A percentile compares a stretch with the other conserved stretches of the same genome.
Evolutionary conservation across 2,888 invertebrate genomes (phyloP).

Genomic region (Emmelina monodactyla): DNA sequence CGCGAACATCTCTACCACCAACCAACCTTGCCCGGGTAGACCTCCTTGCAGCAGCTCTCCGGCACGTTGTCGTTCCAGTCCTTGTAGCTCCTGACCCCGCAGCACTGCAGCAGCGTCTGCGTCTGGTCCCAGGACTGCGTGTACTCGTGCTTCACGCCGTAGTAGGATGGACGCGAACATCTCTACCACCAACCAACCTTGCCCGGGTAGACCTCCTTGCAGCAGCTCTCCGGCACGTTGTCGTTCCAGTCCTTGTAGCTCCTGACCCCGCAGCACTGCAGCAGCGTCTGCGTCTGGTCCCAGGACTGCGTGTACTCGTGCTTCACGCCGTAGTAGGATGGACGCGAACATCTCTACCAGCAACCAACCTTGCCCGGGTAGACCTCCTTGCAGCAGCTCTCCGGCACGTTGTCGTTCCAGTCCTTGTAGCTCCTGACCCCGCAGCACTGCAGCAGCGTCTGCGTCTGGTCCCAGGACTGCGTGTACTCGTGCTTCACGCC

Average conservation of each 20-base stretch:
- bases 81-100: conserved; percentile 78
- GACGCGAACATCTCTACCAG: conserved; percentile 83
- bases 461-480: conserved; percentile 88
- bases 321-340: conserved; percentile 75
- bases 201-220: conserved; percentile 69
- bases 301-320: conserved; percentile 80
- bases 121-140: conserved; percentile 89
- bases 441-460: conserved; percentile 84
- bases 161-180: conserved; percentile 80
- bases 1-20: conserved; percentile 82
- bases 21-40: conserved; percentile 66
- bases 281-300: conserved; percentile 85
- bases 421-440: conserved; percentile 79
- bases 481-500: conserved; percentile 74
- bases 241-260: conserved; percentile 79
- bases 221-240: conserved; percentile 79
- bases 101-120: conserved; percentile 84
- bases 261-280: conserved; percentile 86
- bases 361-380: conserved; percentile 67
- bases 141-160: conserved; percentile 73
- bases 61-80: conserved; percentile 81
- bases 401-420: conserved; percentile 77
- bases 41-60: conserved; percentile 78
- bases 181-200: no score
- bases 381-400: conserved; percentile 78